Percentiles rank a stretch among this genome's conserved stretches.
Conservation (phyloP, 1,140 invertebrate species). For the Carposina sasakii region DNA sequence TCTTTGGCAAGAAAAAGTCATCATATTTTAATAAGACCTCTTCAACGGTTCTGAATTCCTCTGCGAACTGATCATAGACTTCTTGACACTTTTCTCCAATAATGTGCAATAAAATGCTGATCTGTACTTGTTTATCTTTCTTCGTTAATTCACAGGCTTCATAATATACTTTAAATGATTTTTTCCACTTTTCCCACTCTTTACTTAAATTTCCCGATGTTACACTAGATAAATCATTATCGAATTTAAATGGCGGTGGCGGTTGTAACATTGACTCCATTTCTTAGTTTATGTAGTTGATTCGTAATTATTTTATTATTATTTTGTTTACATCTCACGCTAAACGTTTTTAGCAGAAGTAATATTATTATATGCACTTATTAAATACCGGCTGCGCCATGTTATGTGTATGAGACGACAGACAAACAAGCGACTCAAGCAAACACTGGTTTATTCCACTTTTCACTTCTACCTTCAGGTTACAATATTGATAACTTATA, state of each 20-base stretch:
- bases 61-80: slow-evolving; percentile 23
- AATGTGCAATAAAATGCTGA: slow-evolving; percentile 9
- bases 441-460: no score
- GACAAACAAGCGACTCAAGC: no score
- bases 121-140: slow-evolving; percentile 15
- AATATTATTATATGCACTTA: neutral
- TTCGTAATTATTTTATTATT: neutral
- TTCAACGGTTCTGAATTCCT: slow-evolving; percentile 5
- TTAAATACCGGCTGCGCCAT: slow-evolving; percentile 7
- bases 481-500: no score
- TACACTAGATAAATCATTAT: slow-evolving; percentile 5
- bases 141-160: slow-evolving; percentile 17
- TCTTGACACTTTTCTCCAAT: slow-evolving; percentile 17
- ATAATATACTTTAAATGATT: slow-evolving; percentile 17
- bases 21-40: slow-evolving; percentile 17
- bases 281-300: neutral
- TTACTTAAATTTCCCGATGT: slow-evolving; percentile 8
- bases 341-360: no score
- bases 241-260: slow-evolving; percentile 2
- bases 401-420: no score
- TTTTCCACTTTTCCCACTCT: slow-evolving; percentile 2
- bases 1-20: slow-evolving; percentile 22
- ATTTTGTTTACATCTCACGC: neutral
- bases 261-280: slow-evolving; percentile 9
- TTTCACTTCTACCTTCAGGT: no score